Conservation (phyloP, 2,797 vertebrate genomes). For the Forpus xanthops region DNA sequence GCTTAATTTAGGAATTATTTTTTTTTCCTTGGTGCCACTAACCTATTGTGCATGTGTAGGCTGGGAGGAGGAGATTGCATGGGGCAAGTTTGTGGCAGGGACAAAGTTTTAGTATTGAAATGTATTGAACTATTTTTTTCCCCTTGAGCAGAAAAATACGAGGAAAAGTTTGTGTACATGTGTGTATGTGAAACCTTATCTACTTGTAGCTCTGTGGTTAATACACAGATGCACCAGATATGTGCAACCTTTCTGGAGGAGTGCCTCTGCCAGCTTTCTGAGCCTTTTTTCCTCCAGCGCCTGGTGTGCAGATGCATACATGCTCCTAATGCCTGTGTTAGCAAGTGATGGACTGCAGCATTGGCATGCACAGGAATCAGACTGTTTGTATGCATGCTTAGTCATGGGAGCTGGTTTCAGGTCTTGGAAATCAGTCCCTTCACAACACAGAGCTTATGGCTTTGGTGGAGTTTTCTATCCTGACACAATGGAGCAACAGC, state of each 20-base stretch:
- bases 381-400: background rate
- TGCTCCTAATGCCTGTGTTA: background rate
- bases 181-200: background rate
- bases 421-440: background rate
- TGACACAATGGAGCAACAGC: background rate
- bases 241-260: background rate
- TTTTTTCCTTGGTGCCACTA: background rate
- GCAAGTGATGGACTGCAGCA: background rate
- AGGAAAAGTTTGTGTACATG: background rate
- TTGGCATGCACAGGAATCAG: background rate
- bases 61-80: background rate
- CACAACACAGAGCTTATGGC: background rate
- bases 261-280: background rate
- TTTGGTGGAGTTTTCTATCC: background rate
- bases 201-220: background rate
- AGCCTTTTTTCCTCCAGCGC: background rate
- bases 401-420: background rate
- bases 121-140: background rate
- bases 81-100: background rate
- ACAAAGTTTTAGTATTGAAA: background rate
- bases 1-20: constrained; percentile 36
- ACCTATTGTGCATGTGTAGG: background rate
- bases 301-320: background rate
- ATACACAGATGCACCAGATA: background rate
- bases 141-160: background rate